Evolutionary conservation across 2,113 vertebrate species (phyloP), one percentile per base, ranked within the genome.

Genomic region (Pseudonaja textilis): DNA sequence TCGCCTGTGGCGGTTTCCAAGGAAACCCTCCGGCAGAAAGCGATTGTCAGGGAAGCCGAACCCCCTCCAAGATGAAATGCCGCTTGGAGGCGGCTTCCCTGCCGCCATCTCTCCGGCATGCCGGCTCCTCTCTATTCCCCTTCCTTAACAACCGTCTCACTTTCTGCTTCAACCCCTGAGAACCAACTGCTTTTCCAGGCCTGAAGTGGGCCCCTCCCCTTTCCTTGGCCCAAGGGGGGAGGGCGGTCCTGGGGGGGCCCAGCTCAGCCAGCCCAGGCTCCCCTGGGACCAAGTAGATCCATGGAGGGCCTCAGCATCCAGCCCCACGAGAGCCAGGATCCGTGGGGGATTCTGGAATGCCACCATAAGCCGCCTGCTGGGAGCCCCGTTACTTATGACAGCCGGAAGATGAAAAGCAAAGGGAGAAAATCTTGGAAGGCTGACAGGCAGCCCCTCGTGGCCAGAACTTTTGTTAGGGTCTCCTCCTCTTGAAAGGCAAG

Each of bases 11-110:
- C 91, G 25, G 86, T 94, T 88, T 4, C 94, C 89, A 92, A 22
- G 74, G 93, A 3, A 93, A 93, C 88, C 3, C 26, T 55, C 74
- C 54, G 87, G 93, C 91, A 39, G 2, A 50, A 23, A 50, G 91
- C 85, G 4, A 14, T 7, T 3, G 0, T 57, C 55, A 0, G 18
- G 0, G 0, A 85, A 29, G 39, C 22, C 16, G 7, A 64, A 26
- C 3, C 7, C 9, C 42, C 26, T 9, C 57, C 10, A 14, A 20
- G 25, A 6, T 3, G 2, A 0, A 20, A 1, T 0, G 55, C 91
- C 0, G 55, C 91, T 5, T 34, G 6, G 26, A 6, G 52, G 1
- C 45, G 0, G 42, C 54, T 26, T 54, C 12, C 29, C 42, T 59
- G 26, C 39, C 9, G 0, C 16, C 9, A 9, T 3, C 22, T 5